Conservation (phyloP, 2,113 vertebrate genomes). For the Morphnarchus princeps region DNA sequence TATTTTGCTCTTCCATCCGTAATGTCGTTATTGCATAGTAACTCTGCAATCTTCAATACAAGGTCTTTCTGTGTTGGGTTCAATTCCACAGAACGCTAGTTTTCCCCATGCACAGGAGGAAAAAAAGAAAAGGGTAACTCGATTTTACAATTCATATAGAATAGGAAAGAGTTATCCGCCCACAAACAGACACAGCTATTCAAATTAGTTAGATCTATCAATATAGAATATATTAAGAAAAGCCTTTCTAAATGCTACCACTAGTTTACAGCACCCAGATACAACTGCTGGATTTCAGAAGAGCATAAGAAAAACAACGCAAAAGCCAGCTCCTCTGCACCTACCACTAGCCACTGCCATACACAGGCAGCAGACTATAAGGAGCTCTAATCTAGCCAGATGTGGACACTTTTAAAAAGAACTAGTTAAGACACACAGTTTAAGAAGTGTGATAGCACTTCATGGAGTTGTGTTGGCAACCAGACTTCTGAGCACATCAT, state of each 20-base stretch:
- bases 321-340: neutral
- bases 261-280: neutral
- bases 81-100: conserved; percentile 92
- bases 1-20: conserved; percentile 90
- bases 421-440: neutral
- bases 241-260: neutral
- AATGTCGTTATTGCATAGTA: conserved; percentile 83
- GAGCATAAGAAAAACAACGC: neutral
- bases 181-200: neutral
- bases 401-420: neutral
- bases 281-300: neutral
- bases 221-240: neutral
- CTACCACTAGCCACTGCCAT: neutral
- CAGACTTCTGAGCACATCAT: neutral
- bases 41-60: conserved; percentile 93
- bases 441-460: neutral
- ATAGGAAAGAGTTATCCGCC: neutral
- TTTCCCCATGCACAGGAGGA: neutral
- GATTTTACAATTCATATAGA: neutral
- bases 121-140: neutral
- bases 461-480: neutral
- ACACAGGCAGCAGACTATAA: neutral
- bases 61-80: conserved; percentile 93
- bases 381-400: neutral
- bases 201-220: neutral